Evolutionary conservation across 2,888 invertebrate genomes (phyloP).

Genomic region (Harpalus rufipes): DNA sequence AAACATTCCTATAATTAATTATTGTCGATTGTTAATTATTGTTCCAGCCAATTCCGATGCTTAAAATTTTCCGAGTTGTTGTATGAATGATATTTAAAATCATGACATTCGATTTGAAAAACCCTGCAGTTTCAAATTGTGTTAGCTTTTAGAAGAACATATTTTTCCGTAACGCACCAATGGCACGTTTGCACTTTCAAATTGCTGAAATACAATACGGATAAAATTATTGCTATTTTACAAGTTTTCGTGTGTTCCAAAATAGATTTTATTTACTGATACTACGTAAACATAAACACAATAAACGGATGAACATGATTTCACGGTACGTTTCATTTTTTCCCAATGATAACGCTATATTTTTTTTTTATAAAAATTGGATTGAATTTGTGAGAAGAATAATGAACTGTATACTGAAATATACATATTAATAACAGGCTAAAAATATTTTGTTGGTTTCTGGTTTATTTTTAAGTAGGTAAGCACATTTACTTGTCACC

Average conservation of each 20-base stretch:
- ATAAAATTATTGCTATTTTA: constrained; percentile 37
- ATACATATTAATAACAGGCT: background rate
- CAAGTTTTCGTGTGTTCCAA: background rate
- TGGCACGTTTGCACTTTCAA: constrained; percentile 17
- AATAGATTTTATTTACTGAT: constrained; percentile 13
- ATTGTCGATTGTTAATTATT: too few species aligned
- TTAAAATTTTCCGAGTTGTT: too few species aligned
- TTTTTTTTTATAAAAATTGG: background rate
- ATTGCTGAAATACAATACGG: background rate
- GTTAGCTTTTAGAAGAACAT: too few species aligned
- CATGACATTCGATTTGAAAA: too few species aligned
- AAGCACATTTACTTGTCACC: background rate
- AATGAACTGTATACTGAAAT: background rate
- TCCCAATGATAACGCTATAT: background rate
- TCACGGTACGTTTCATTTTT: background rate
- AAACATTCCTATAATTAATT: too few species aligned
- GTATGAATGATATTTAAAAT: too few species aligned
- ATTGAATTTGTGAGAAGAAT: background rate
- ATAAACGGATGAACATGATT: background rate
- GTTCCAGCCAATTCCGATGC: too few species aligned
- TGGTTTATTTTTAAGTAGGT: background rate
- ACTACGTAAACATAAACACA: background rate
- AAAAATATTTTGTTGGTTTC: background rate
- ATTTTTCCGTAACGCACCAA: constrained; percentile 13
- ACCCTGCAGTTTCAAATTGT: too few species aligned